Evolutionary conservation across 2,113 vertebrate species (phyloP).

Genomic region (Malurus alboscapulatus): DNA sequence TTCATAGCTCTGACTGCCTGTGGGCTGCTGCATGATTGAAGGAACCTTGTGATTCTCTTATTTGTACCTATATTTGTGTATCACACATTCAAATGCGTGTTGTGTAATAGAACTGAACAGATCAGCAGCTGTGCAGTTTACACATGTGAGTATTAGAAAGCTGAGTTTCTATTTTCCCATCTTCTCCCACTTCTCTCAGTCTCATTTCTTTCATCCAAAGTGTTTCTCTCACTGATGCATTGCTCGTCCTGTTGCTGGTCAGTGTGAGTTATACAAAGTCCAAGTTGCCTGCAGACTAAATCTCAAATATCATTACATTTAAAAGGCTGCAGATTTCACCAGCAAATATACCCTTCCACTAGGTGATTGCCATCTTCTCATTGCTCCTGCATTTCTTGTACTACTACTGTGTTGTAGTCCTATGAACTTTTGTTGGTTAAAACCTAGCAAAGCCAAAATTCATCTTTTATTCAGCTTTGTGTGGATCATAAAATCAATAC

Average conservation of each 20-base stretch:
- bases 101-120: neutral
- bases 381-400: neutral
- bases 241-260: neutral
- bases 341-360: neutral
- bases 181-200: neutral
- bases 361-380: neutral
- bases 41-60: rapidly evolving
- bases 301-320: neutral
- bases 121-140: neutral
- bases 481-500: neutral
- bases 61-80: neutral
- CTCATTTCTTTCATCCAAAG: neutral
- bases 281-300: neutral
- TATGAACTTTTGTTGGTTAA: neutral
- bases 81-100: neutral
- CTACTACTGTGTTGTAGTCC: neutral
- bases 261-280: neutral
- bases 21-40: neutral
- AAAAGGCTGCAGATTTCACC: neutral
- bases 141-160: rapidly evolving
- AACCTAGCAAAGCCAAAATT: neutral
- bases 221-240: neutral
- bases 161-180: neutral
- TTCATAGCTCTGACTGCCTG: neutral
- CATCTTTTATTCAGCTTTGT: neutral